Evolutionary conservation across 92 coral and sea anemone genomes (phyloP), one percentile per base, ranked within the genome.

Genomic region (Pocillopora grandis): DNA sequence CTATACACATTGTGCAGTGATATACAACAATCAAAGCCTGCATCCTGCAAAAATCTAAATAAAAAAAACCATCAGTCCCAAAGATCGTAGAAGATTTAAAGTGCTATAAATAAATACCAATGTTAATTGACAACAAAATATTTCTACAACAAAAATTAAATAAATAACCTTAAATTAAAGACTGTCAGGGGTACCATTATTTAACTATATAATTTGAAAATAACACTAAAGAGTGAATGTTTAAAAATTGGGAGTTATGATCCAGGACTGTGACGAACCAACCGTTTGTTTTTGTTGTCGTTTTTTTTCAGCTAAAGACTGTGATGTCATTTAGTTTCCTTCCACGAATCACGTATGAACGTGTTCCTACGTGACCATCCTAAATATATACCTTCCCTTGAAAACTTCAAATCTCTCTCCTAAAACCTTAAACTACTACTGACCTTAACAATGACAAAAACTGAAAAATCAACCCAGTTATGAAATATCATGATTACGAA

Each of bases 341-440:
- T 1, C 5, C 36, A 36, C 10, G 74, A 9, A 10, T 31, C 10
- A 19, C 69, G 31, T 27, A 27, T 27, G 2, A 31, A n/a, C 12
- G 10, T n/a, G 23, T 21, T n/a, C 1, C 10, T 12, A 66, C 70
- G 12, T 18, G 7, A n/a, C 21, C 14, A 66, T 42, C 8, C 52
- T 42, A 3, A 2, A 42, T 42, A 42, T 3, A 42, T 3, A 42
- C 62, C 12, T 59, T 69, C 9, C 57, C 35, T 20, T 31, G 23
- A 68, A 56, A 75, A 20, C n/a, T 35, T n/a, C 78, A 75, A 57
- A 76, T 58, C 15, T 76, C 23, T 58, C 35, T 27, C 42, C 79
- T 66, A 65, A 79, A 79, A 79, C 74, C 75, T 21, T 20, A 1
- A 27, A 14, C 23, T 52, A 17, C 73, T 69, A 18, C 17, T 7